Conservation (phyloP, 2,888 invertebrate genomes). For the Hoplodrina ambigua region DNA sequence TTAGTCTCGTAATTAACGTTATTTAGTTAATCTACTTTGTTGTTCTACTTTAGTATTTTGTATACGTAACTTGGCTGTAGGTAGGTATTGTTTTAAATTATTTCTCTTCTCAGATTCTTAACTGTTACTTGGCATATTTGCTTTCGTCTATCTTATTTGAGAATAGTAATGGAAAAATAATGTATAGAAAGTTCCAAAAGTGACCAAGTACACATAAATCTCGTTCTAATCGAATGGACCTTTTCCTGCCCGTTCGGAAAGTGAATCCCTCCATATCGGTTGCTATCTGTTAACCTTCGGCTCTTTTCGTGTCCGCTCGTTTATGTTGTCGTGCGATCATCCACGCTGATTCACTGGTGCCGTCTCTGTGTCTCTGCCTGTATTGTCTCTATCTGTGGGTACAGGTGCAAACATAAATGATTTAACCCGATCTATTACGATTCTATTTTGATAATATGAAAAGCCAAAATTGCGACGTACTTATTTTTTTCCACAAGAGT, state of each 20-base stretch:
- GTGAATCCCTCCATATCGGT: slow-evolving; percentile 61
- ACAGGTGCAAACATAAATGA: slow-evolving; percentile 32
- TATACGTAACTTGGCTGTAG: neutral
- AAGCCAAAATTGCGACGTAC: neutral
- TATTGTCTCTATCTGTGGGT: slow-evolving; percentile 29
- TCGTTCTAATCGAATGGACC: slow-evolving; percentile 59
- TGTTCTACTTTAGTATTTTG: neutral
- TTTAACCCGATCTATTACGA: slow-evolving; percentile 13
- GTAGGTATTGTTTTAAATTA: neutral
- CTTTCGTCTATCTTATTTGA: slow-evolving; percentile 21
- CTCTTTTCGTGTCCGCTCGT: slow-evolving; percentile 53
- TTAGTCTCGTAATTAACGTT: slow-evolving; percentile 6
- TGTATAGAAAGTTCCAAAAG: slow-evolving; percentile 55
- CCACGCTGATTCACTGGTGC: slow-evolving; percentile 62
- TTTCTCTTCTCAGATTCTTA: neutral
- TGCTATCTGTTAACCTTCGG: slow-evolving; percentile 62
- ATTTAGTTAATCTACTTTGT: neutral
- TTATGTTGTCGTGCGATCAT: slow-evolving; percentile 60
- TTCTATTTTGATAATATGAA: neutral
- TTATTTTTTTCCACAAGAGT: neutral
- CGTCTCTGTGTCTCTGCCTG: slow-evolving; percentile 49
- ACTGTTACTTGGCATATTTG: slow-evolving; percentile 11
- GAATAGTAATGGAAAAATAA: slow-evolving; percentile 37
- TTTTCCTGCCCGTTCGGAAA: slow-evolving; percentile 60
- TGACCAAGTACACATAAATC: slow-evolving; percentile 59